These are phyloP conservation scores for Hemicentrotus pulcherrimus DNA, from an alignment of 35 echinoderm and acorn worm species.

Conservation along the genomic window DNA sequence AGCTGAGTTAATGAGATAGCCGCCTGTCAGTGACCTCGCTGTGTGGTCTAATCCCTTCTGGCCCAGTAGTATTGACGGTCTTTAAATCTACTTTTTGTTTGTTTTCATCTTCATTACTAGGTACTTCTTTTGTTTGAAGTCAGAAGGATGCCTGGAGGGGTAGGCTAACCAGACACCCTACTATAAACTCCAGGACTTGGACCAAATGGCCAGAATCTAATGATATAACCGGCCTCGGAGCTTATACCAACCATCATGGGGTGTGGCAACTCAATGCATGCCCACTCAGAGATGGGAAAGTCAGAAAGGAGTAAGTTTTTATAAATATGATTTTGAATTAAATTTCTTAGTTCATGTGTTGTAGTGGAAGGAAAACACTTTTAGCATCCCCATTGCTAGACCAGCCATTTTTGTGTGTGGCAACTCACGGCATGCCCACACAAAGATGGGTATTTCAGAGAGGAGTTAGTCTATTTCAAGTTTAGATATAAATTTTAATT, in stretches of 20 bases:
- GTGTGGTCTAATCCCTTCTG: too few species aligned
- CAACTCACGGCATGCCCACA: too few species aligned
- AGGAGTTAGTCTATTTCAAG: too few species aligned
- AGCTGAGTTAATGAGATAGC: too few species aligned
- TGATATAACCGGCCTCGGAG: not conserved
- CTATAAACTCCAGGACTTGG: not conserved
- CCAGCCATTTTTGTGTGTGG: too few species aligned
- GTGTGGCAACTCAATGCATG: slow-evolving; percentile 68
- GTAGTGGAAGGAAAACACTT: too few species aligned
- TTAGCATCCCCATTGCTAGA: too few species aligned
- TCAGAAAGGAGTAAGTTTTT: slow-evolving; percentile 77
- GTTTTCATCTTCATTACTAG: not conserved
- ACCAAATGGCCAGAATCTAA: not conserved
- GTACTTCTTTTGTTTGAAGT: not conserved
- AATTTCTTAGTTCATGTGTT: not conserved
- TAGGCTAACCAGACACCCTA: not conserved
- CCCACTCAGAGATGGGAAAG: slow-evolving; percentile 78
- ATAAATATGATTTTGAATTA: not conserved
- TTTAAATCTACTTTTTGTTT: not conserved
- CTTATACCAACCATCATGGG: slow-evolving; percentile 52
- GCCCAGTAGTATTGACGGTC: too few species aligned
- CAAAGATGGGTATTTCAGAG: too few species aligned
- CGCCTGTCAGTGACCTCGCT: too few species aligned
- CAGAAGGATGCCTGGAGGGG: not conserved
- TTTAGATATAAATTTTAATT: too few species aligned